Base-by-base conservation (phyloP, 2,113 vertebrate species). In the Muscicapa adusta region DNA sequence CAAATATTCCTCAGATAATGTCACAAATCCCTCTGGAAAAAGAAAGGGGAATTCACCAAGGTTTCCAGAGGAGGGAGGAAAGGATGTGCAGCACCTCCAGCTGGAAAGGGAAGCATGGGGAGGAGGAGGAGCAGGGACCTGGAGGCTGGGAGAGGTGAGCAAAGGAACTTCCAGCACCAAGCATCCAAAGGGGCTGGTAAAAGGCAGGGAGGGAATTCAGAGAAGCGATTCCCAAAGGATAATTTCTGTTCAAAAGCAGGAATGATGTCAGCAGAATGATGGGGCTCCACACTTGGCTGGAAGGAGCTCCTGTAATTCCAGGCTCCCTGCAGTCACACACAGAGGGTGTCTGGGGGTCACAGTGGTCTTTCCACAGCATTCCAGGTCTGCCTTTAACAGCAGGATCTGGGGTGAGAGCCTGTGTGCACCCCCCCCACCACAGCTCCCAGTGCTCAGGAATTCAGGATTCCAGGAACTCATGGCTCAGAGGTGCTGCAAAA, bases 231-330 rank as follows among this genome's bases (percentile, higher is more conserved):
- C 75, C 65, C 66, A 54, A 31, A 82, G 58, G 48, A 71, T n/a
- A 28, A 62, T 47, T 61, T 56, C 20, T 1, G 0, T 28, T 74
- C 38, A 26, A 73, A 85, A 48, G 70, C 51, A 74, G 36, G 34
- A 60, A 33, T 11, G 23, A 28, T 70, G 71, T 8, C 78, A 75
- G 78, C 79, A 88, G 79, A 66, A 72, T 2, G 28, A 18, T 8
- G 53, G 1, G 36, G 15, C 60, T 47, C 33, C 3, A 1, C 6
- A 0, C 20, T 47, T 40, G 23, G 61, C 38, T 8, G 6, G 63
- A 25, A 62, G 42, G 66, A 63, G 26, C 47, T 53, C 29, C 18
- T 6, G 4, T 6, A 26, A 11, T 6, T 45, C 18, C 63, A 29
- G 60, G 63, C 50, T 85, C 63, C 48, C 50, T 26, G 1, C 5